A percentile compares a stretch with the other conserved stretches of the same genome.
These are phyloP conservation scores for Apis mellifera DNA, from an alignment of 1,140 invertebrate genomes.

Conservation along the genomic window DNA sequence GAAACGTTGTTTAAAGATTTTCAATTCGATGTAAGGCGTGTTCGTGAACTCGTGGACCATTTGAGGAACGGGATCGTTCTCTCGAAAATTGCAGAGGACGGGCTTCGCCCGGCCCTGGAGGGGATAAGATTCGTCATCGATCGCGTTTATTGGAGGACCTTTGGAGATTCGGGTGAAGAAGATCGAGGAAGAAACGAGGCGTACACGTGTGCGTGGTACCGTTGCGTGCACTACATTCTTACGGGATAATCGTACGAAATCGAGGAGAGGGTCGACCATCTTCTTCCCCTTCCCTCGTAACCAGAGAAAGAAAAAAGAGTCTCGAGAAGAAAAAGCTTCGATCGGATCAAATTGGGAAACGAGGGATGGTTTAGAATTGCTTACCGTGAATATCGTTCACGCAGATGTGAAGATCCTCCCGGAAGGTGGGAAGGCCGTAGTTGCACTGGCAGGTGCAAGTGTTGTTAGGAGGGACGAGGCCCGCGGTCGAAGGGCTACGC, in stretches of 20 bases:
- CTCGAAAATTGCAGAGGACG: neutral
- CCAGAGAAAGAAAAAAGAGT: neutral
- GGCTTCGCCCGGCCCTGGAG: neutral
- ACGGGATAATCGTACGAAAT: neutral
- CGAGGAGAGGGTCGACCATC: neutral
- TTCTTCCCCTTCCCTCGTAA: neutral
- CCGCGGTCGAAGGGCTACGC: slow-evolving; percentile 57
- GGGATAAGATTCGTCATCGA: slow-evolving; percentile 24
- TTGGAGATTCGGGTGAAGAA: neutral
- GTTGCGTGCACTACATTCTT: slow-evolving; percentile 18
- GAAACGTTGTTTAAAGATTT: no score
- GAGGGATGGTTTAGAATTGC: slow-evolving; percentile 47
- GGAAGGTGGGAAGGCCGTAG: slow-evolving; percentile 83
- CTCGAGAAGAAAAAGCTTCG: neutral
- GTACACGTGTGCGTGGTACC: neutral
- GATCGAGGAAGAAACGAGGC: neutral
- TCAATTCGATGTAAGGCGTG: neutral
- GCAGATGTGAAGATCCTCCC: slow-evolving; percentile 87
- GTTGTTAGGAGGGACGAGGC: slow-evolving; percentile 55
- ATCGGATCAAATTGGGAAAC: no score
- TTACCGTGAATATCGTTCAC: slow-evolving; percentile 88
- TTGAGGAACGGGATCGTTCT: neutral
- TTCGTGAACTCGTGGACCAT: neutral
- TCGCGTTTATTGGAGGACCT: neutral
- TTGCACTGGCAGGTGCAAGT: slow-evolving; percentile 86